These are phyloP conservation scores for Danionella cerebrum DNA, from an alignment of 2,113 vertebrate species.

Conservation along the genomic window DNA sequence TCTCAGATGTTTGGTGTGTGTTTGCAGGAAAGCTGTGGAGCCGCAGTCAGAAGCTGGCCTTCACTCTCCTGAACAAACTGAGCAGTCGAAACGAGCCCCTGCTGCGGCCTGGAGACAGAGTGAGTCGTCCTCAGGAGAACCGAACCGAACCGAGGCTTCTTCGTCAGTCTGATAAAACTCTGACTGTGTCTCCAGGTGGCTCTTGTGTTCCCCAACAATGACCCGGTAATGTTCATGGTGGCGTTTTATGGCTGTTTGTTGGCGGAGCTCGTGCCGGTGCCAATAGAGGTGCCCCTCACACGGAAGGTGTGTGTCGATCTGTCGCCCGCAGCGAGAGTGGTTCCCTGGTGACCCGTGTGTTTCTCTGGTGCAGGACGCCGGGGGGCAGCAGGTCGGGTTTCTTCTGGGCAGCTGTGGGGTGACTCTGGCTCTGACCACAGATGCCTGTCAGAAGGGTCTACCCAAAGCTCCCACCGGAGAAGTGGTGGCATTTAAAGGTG, in stretches of 20 bases:
- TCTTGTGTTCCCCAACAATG: conserved; percentile 91
- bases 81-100: conserved; percentile 83
- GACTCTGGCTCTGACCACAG: conserved; percentile 86
- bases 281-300: conserved; percentile 91
- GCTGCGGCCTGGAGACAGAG: conserved; percentile 85
- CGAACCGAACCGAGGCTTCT: too few relatives aligned
- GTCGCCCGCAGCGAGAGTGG: too few relatives aligned
- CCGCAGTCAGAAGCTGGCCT: conserved; percentile 88
- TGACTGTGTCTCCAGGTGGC: conserved; percentile 70
- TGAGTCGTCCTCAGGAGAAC: conserved; percentile 52
- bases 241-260: conserved; percentile 93
- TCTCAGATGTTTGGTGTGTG: conserved; percentile 24
- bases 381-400: conserved; percentile 92
- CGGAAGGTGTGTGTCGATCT: conserved; percentile 66
- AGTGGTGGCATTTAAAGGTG: conserved; percentile 91
- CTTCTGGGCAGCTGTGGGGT: conserved; percentile 91
- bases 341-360: not conserved
- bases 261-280: conserved; percentile 89
- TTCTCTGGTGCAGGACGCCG: conserved; percentile 74
- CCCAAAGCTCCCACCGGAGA: conserved; percentile 93
- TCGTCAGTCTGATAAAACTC: too few relatives aligned
- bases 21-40: conserved; percentile 88
- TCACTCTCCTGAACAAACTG: conserved; percentile 88
- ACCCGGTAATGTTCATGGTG: conserved; percentile 95
- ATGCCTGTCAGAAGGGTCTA: conserved; percentile 92